Base-by-base conservation (phyloP, 2,113 vertebrate genomes). In the Antigone vipio region DNA sequence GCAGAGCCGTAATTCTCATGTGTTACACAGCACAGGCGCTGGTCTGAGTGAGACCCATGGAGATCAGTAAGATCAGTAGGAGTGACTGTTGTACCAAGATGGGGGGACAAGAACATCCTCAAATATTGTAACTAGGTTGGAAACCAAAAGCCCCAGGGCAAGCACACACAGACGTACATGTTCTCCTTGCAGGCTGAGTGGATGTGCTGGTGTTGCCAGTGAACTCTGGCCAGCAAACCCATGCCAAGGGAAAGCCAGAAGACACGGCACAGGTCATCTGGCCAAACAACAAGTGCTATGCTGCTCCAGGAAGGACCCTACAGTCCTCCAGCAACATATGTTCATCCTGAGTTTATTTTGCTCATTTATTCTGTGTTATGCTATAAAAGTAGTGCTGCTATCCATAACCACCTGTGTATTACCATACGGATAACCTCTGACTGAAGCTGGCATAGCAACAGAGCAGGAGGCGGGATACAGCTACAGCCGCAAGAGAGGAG, bases 141-240 rank as follows among this genome's bases (percentile, higher is more conserved):
- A 68, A 91, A 47, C 4, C 8, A 50, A 75, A 47, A 21, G 3
- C 7, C 22, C 12, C 13, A 18, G 5, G 35, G 9, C 30, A 45
- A 42, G 47, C 45, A 12, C 29, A 63, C 27, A 49, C 0, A 0
- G 13, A 47, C 19, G 17, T 12, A 44, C 1, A 55, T 6, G 4
- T 40, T 52, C 40, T 60, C 30, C 21, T 74, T 67, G 23, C 58
- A 34, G 4, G 5, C 8, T 35, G 5, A 53, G 38, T 55, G 60
- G 20, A 21, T 52, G 11, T 35, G 18, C 56, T 72, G 55, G 10
- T n/a, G 16, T 47, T 47, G 11, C 20, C 27, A 34, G 11, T 53
- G 63, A 58, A 12, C 26, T 72, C 47, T 56, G 71, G n/a, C 15
- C 62, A 75, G n/a, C 12, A 78, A 62, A 66, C 9, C 27, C 15